Base-by-base conservation (phyloP, 2,797 vertebrate species). In the Saxicola maurus region DNA sequence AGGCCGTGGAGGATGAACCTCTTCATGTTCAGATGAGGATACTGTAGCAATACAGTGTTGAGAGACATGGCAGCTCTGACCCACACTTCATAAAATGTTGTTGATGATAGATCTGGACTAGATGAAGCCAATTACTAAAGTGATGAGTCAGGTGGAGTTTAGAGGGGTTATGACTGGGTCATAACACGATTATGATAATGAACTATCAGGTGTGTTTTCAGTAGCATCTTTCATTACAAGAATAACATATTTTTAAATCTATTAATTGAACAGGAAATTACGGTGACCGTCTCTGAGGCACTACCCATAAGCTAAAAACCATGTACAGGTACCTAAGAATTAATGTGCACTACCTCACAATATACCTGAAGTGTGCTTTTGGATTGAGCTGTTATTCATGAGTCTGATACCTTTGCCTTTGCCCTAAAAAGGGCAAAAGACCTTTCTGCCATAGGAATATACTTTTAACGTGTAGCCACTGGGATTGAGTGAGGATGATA, bases 121-220 rank as follows among this genome's bases (percentile, higher is more conserved):
- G 68, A 85, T 80, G 38, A 91, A 94, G 76, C 60, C 73, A 94
- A 86, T 93, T 94, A 95, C 72, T 67, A 27, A 92, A 91, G 68
- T 88, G 77, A 92, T 82, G 90, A 94, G 82, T 89, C 68, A 40
- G 37, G 16, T 2, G 13, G 77, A 86, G 79, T 90, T 91, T 82
- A 89, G 14, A 11, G 48, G 59, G 84, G 66, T 93, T 91, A 82
- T 61, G 59, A 67, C 86, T 80, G 48, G 90, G 92, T 94, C 92
- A 89, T 28, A 57, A 78, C 68, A 59, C 40, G 17, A 72, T 89
- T 74, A 73, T 82, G 64, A 72, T 56, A 88, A 78, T 60, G 73
- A 93, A 90, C 82, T 87, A 72, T 11, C 62, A 89, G 69, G 11
- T 90, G 17, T 64, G 59, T 78, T 93, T 85, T 73, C 84, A 82